Conservation (phyloP, 35 echinoderm and acorn worm species). For the Ptychodera flava region DNA sequence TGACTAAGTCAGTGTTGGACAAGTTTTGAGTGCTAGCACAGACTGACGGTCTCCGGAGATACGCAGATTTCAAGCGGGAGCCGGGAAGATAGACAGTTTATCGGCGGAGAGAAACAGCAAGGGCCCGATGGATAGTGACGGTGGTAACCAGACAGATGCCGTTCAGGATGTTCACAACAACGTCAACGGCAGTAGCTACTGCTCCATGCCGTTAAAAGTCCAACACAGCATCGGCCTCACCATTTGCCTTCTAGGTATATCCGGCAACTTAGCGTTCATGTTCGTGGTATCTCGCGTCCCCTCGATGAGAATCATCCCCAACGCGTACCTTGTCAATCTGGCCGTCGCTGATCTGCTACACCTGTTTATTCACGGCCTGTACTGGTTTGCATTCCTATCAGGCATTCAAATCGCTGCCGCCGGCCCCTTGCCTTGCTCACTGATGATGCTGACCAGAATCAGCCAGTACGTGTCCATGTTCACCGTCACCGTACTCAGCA, state of each 20-base stretch:
- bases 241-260: not conserved
- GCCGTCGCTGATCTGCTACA: slow-evolving; percentile 12
- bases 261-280: not conserved
- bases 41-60: no score
- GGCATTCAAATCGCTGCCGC: not conserved
- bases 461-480: slow-evolving; percentile 1
- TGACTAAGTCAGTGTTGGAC: no score
- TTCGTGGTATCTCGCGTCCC: not conserved
- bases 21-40: no score
- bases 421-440: not conserved
- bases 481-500: not conserved
- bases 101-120: no score
- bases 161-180: no score
- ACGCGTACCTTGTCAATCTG: slow-evolving; percentile 16
- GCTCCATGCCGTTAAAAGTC: no score
- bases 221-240: not conserved
- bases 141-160: no score
- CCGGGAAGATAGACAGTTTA: no score
- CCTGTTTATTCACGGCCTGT: slow-evolving; percentile 2
- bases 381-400: not conserved
- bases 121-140: no score
- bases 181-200: no score
- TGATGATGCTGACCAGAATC: not conserved
- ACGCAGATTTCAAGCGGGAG: no score
- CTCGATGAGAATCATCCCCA: not conserved